Evolutionary conservation across 1,140 invertebrate species (phyloP).

Genomic region (Triops longicaudatus): DNA sequence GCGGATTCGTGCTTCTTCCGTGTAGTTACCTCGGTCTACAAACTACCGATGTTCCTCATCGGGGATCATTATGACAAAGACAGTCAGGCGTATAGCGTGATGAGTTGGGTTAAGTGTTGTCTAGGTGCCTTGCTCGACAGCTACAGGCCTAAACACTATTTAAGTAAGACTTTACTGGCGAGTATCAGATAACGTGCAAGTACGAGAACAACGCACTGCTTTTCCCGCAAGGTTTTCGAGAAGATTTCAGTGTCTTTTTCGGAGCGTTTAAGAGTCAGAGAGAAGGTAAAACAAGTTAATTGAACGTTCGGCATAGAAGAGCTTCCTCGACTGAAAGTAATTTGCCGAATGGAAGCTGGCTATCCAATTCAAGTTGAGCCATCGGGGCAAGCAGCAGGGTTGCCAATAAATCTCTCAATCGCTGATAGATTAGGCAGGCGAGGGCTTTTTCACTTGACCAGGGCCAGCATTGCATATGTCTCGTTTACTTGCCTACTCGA

Average conservation of each 20-base stretch:
- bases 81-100: neutral
- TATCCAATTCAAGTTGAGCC: neutral
- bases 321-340: neutral
- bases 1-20: neutral
- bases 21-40: neutral
- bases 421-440: constrained; percentile 14
- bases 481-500: neutral
- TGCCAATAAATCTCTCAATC: neutral
- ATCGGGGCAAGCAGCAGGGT: constrained; percentile 1
- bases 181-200: neutral
- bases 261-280: neutral
- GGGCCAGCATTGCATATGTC: neutral
- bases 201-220: too few relatives aligned
- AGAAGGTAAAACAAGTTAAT: neutral
- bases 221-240: neutral
- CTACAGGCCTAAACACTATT: neutral
- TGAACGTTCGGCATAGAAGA: neutral
- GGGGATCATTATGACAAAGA: neutral
- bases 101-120: neutral
- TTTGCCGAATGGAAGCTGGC: neutral
- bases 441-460: neutral
- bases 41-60: neutral
- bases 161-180: neutral
- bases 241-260: neutral
- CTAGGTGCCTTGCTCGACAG: too few relatives aligned